Evolutionary conservation across 2,113 vertebrate genomes (phyloP).

Genomic region (Sminthopsis crassicaudata): DNA sequence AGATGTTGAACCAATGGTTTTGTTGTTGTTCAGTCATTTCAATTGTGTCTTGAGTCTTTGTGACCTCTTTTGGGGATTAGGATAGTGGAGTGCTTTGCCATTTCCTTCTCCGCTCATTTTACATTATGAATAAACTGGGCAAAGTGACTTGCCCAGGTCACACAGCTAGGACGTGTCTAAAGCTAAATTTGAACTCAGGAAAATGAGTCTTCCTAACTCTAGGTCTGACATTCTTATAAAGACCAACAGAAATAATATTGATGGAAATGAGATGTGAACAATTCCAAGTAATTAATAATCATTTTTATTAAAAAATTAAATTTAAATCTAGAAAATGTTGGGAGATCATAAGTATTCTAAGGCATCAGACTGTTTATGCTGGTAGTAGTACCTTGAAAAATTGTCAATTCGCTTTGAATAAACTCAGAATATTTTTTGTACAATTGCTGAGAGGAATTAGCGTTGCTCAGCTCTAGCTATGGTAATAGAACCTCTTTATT

Average conservation of each 20-base stretch:
- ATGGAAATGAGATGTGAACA: not conserved
- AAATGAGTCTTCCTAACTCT: too few relatives aligned
- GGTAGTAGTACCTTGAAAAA: not conserved
- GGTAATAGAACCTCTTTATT: not conserved
- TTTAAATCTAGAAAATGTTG: not conserved
- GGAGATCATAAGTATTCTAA: not conserved
- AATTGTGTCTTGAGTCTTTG: too few relatives aligned
- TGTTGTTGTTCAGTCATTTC: too few relatives aligned
- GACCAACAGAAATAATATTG: not conserved
- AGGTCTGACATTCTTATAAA: too few relatives aligned
- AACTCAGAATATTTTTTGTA: not conserved
- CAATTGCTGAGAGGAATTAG: not conserved
- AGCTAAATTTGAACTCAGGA: too few relatives aligned
- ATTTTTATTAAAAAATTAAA: not conserved
- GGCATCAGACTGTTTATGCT: not conserved
- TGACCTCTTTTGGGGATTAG: too few relatives aligned
- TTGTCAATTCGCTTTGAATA: not conserved
- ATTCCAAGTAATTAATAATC: not conserved
- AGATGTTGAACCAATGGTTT: not conserved
- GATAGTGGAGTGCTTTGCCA: not conserved
- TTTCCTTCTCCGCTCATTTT: not conserved
- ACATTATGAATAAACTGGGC: not conserved
- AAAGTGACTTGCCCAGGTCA: not conserved
- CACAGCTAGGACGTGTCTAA: too few relatives aligned
- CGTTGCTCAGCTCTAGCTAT: not conserved